Evolutionary conservation across 2,888 invertebrate species (phyloP).

Genomic region (Toxonevra muliebris): DNA sequence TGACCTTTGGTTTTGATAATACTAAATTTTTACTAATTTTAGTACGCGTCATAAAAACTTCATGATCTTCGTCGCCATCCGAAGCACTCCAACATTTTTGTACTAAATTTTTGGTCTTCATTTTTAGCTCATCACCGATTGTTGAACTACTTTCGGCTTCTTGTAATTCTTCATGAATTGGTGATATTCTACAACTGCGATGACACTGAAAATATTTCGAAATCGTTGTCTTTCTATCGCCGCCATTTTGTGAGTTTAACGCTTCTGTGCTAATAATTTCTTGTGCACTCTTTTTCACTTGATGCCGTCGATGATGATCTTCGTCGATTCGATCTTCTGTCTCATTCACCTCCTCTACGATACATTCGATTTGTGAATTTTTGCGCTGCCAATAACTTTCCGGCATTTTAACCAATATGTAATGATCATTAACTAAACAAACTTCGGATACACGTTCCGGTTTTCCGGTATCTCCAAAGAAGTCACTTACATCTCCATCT

Average conservation of each 20-base stretch:
- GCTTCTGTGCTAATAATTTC: not conserved
- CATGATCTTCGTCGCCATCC: slow-evolving; percentile 37
- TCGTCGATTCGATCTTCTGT: slow-evolving; percentile 1
- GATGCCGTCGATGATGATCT: not conserved
- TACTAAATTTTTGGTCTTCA: slow-evolving; percentile 22
- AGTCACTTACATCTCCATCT: slow-evolving; percentile 46
- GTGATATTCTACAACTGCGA: slow-evolving; percentile 30
- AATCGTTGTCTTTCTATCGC: not conserved
- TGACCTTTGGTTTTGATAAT: no score
- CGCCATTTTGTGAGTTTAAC: no score
- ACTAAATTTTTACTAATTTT: not conserved
- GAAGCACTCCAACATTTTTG: slow-evolving; percentile 32
- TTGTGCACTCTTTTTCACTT: not conserved
- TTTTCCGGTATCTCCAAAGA: slow-evolving; percentile 45
- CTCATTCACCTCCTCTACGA: slow-evolving; percentile 29
- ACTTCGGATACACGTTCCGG: slow-evolving; percentile 54
- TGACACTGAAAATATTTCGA: slow-evolving; percentile 19
- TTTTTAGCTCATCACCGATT: not conserved
- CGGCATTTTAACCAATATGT: slow-evolving; percentile 60
- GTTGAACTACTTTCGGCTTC: not conserved
- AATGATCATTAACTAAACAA: slow-evolving; percentile 59
- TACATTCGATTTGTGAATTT: slow-evolving; percentile 27
- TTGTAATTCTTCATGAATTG: not conserved
- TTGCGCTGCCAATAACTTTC: slow-evolving; percentile 12
- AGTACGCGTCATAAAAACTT: not conserved